A percentile compares a stretch with the other conserved stretches of the same genome.
Conservation (phyloP, 30 jellyfish, hydroid and myxozoan genomes). For the Phacellophora camtschatica region DNA sequence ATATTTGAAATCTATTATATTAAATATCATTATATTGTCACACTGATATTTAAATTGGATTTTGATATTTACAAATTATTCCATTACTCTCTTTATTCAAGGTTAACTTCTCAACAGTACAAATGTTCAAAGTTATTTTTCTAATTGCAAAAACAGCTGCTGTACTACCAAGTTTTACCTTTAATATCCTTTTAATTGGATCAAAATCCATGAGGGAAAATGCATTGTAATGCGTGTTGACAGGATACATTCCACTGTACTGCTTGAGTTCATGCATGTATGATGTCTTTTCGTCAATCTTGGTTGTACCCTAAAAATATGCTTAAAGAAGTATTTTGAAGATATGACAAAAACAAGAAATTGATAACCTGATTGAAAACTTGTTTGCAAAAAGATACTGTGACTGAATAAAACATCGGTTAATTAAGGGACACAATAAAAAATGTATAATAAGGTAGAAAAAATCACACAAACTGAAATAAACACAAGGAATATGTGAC, state of each 20-base stretch:
- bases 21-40: no score
- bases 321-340: background rate
- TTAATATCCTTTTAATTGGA: background rate
- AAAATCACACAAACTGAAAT: no score
- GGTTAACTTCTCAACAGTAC: no score
- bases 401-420: background rate
- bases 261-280: background rate
- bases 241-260: background rate
- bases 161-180: background rate
- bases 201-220: background rate
- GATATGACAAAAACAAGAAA: background rate
- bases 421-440: background rate
- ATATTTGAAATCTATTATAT: no score
- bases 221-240: background rate
- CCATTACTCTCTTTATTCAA: no score
- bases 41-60: no score
- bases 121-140: no score
- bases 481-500: no score
- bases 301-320: background rate
- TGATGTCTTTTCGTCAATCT: background rate
- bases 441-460: no score
- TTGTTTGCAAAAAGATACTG: background rate
- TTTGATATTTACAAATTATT: no score
- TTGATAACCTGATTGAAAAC: background rate
- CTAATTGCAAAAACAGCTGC: background rate